Conservation (phyloP, 2,113 vertebrate genomes). For the Aegotheles bennettii region DNA sequence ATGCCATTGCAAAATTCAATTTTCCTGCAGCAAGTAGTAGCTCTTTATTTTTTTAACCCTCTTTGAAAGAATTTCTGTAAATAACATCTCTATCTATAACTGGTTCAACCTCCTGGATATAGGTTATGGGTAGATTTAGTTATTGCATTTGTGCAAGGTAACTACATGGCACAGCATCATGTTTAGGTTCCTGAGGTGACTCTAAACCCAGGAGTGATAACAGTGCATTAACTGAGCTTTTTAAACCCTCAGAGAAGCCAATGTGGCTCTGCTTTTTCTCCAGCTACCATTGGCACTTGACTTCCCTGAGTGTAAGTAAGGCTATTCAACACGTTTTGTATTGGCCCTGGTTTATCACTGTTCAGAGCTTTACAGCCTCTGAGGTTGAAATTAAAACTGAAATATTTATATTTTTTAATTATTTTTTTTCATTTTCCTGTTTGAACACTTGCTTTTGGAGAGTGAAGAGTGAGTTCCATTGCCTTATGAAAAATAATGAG, state of each 20-base stretch:
- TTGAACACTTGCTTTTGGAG: neutral
- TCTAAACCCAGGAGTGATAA: neutral
- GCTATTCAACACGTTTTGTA: neutral
- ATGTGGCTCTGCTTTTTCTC: neutral
- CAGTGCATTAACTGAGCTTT: neutral
- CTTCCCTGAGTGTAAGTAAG: neutral
- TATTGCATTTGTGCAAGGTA: neutral
- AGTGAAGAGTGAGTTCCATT: neutral
- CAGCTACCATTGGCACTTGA: neutral
- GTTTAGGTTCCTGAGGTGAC: neutral
- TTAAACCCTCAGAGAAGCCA: neutral
- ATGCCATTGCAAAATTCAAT: neutral
- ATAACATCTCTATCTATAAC: neutral
- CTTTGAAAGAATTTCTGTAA: neutral
- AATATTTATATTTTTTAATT: neutral
- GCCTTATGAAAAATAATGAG: neutral
- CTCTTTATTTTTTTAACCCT: neutral
- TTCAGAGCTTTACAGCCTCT: neutral
- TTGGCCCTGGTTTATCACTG: rapidly evolving
- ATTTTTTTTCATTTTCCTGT: neutral
- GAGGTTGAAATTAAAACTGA: neutral
- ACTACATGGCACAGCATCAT: rapidly evolving
- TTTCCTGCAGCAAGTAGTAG: neutral
- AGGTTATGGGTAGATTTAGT: neutral
- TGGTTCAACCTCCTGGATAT: neutral